Percentiles rank a stretch among this genome's conserved stretches.
phyloP scores from a whole-genome alignment of 2,113 vertebrate genomes.

The Mus pahari region DNA sequence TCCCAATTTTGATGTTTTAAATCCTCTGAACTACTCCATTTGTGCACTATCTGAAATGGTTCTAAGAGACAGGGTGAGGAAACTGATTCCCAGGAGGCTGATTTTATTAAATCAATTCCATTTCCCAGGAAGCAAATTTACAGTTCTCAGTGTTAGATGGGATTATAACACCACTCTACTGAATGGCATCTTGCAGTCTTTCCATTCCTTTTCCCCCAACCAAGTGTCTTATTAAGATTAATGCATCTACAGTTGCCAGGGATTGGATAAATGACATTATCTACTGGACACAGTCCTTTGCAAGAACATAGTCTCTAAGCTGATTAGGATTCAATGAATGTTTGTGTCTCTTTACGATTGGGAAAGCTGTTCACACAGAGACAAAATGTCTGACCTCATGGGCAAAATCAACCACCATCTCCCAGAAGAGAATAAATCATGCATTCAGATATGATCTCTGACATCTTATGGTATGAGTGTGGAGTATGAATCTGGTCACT shows the following conservation, averaged over 20 bases:
- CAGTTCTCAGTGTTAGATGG: not conserved
- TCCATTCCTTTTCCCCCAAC: not conserved
- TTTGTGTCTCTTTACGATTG: not conserved
- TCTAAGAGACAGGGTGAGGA: not conserved
- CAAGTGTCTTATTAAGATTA: accelerated
- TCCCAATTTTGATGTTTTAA: not conserved
- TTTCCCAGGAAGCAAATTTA: not conserved
- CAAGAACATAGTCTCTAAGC: not conserved
- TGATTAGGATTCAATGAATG: not conserved
- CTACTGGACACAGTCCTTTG: not conserved
- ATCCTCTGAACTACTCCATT: not conserved
- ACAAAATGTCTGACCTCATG: not conserved
- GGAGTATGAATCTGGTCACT: conserved; percentile 43
- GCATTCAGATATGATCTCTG: not conserved
- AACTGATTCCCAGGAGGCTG: not conserved
- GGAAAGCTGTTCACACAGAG: not conserved
- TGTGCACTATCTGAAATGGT: not conserved
- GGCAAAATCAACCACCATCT: not conserved
- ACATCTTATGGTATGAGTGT: not conserved
- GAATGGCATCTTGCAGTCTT: not conserved
- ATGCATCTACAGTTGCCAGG: not conserved
- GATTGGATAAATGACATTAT: not conserved
- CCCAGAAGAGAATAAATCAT: conserved; percentile 27
- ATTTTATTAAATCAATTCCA: conserved; percentile 5
- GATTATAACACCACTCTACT: not conserved